A percentile compares a stretch with the other conserved stretches of the same genome.
These are phyloP conservation scores for Diphyllodes magnificus DNA, from an alignment of 2,113 vertebrate species.

Conservation along the genomic window DNA sequence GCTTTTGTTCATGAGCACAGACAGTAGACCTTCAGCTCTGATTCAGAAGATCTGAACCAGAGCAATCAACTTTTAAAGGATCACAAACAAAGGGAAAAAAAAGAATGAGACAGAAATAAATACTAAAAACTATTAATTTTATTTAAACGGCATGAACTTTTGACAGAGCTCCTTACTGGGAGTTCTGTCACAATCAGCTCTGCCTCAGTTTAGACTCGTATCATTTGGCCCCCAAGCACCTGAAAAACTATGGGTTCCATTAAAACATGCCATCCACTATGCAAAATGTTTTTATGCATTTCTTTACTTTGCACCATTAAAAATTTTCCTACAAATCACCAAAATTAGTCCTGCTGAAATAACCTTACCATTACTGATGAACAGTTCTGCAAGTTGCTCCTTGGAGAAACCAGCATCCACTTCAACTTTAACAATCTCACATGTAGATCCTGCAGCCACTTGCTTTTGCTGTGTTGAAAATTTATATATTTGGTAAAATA, in stretches of 20 bases:
- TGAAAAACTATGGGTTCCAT: not conserved
- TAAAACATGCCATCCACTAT: not conserved
- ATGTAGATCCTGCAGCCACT: slow-evolving; percentile 77
- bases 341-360: not conserved
- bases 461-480: slow-evolving; percentile 81
- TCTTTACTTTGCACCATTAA: not conserved
- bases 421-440: slow-evolving; percentile 86
- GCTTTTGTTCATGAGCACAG: not conserved
- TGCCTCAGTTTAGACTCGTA: not conserved
- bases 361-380: slow-evolving; percentile 85
- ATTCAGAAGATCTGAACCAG: not conserved
- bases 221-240: not conserved
- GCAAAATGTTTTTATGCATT: not conserved
- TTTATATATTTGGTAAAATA: not conserved
- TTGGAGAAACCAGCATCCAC: slow-evolving; percentile 85
- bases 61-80: not conserved
- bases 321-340: not conserved
- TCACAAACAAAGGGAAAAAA: not conserved
- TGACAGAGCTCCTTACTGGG: not conserved
- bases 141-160: not conserved
- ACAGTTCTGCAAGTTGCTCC: slow-evolving; percentile 87
- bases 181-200: not conserved
- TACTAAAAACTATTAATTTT: not conserved
- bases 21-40: not conserved
- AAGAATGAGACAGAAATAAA: not conserved